Percentiles rank a stretch among this genome's conserved stretches.
phyloP scores from a whole-genome alignment of 2,113 vertebrate species.

The Himantopus leucocephalus region DNA sequence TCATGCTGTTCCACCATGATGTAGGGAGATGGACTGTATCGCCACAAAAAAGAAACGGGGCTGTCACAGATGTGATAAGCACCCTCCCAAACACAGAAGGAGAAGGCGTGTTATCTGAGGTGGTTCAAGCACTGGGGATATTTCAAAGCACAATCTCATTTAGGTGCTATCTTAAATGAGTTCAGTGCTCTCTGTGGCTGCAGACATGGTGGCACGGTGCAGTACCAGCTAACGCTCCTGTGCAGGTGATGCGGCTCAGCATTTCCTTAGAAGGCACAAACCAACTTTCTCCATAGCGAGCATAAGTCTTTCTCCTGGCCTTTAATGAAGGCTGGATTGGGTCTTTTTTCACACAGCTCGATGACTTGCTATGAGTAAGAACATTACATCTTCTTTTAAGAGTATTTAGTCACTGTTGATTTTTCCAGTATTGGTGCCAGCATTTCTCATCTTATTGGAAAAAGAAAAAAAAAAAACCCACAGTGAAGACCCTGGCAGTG shows the following conservation, averaged over 20 bases:
- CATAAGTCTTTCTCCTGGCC: neutral
- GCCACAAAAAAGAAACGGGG: neutral
- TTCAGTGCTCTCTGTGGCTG: rapidly evolving
- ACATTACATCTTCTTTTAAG: conserved; percentile 48
- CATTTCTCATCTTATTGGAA: conserved; percentile 22
- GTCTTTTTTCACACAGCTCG: neutral
- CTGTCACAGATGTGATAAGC: neutral
- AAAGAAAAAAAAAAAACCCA: neutral
- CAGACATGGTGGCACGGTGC: rapidly evolving
- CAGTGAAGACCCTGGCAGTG: conserved; percentile 28
- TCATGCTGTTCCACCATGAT: rapidly evolving
- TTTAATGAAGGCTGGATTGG: neutral
- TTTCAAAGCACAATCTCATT: no score
- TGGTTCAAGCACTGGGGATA: neutral
- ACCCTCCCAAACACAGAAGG: neutral
- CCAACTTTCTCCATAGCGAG: neutral
- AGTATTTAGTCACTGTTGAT: conserved; percentile 49
- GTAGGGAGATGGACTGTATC: neutral
- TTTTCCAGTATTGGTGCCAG: conserved; percentile 51
- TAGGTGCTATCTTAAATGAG: rapidly evolving
- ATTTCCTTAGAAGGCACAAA: neutral
- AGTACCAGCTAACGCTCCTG: neutral
- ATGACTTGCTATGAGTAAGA: conserved; percentile 39
- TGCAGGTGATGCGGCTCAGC: neutral
- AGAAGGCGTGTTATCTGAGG: neutral